Conservation (phyloP, 2,113 vertebrate genomes). For the Ictalurus furcatus region DNA sequence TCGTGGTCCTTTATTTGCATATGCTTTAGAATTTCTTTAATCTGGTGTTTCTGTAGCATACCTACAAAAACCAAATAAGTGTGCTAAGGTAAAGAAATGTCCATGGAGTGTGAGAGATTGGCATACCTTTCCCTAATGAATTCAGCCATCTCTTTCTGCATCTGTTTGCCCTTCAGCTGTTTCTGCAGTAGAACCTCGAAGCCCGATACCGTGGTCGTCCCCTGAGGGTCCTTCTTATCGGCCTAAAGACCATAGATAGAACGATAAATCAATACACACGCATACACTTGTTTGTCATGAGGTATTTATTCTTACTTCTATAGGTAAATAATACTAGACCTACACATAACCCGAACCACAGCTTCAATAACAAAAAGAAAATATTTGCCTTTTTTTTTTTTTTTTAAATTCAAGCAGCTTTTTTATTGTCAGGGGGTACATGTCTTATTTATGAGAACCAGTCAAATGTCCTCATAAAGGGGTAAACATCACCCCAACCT, state of each 20-base stretch:
- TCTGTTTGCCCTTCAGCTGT: constrained; percentile 95
- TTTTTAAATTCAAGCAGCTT: not conserved
- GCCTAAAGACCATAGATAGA: constrained; percentile 72
- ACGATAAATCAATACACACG: not conserved
- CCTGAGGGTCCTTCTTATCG: constrained; percentile 92
- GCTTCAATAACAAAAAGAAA: not conserved
- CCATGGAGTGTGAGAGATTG: not conserved
- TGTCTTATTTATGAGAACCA: not conserved
- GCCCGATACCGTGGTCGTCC: constrained; percentile 82
- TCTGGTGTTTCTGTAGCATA: not conserved
- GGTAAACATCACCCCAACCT: not conserved
- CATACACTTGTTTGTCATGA: not conserved
- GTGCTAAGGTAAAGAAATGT: not conserved
- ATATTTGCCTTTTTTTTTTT: no score
- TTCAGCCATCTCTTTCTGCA: constrained; percentile 98
- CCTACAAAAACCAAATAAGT: not conserved
- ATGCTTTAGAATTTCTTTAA: not conserved
- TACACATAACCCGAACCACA: not conserved
- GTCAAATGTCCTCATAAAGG: not conserved
- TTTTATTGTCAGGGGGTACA: not conserved
- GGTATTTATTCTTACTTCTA: not conserved
- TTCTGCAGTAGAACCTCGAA: constrained; percentile 96
- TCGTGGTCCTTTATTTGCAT: not conserved
- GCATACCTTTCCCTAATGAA: constrained; percentile 94
- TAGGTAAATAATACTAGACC: not conserved